A percentile compares a stretch with the other conserved stretches of the same genome.
Conservation (phyloP, 1,140 invertebrate species). For the Cherax destructor region DNA sequence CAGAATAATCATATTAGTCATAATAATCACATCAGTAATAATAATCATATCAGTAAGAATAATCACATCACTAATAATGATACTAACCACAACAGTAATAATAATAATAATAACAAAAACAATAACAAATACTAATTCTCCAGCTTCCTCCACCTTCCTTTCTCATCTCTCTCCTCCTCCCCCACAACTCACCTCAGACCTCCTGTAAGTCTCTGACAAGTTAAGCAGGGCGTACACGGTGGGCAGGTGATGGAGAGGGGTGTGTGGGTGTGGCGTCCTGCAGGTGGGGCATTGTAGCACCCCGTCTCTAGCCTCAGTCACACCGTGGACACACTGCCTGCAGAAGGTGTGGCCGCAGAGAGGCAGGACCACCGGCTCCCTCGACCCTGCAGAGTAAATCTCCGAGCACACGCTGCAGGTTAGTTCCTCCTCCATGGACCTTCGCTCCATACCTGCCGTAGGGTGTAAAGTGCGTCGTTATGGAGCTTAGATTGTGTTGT, state of each 20-base stretch:
- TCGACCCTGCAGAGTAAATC: neutral
- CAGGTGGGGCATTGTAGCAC: constrained; percentile 36
- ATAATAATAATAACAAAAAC: no score
- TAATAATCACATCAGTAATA: no score
- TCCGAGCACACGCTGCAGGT: constrained; percentile 23
- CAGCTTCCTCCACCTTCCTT: no score
- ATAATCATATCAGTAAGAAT: no score
- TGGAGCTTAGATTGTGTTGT: no score
- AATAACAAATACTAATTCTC: no score
- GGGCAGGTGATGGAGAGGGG: neutral
- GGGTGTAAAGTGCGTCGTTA: no score
- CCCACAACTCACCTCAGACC: neutral
- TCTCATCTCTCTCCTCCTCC: neutral
- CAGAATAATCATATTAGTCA: no score
- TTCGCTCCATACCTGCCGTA: no score
- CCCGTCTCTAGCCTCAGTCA: neutral
- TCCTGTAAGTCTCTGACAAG: neutral
- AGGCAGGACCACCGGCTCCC: constrained; percentile 41
- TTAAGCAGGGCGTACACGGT: constrained; percentile 27
- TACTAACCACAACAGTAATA: no score
- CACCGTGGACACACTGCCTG: constrained; percentile 15
- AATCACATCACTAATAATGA: no score
- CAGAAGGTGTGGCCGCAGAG: constrained; percentile 53
- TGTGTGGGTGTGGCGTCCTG: neutral
- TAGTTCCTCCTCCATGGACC: constrained; percentile 23